Evolutionary conservation across 2,888 invertebrate genomes (phyloP), one percentile per base, ranked within the genome.

Genomic region (Bellardia bayeri): DNA sequence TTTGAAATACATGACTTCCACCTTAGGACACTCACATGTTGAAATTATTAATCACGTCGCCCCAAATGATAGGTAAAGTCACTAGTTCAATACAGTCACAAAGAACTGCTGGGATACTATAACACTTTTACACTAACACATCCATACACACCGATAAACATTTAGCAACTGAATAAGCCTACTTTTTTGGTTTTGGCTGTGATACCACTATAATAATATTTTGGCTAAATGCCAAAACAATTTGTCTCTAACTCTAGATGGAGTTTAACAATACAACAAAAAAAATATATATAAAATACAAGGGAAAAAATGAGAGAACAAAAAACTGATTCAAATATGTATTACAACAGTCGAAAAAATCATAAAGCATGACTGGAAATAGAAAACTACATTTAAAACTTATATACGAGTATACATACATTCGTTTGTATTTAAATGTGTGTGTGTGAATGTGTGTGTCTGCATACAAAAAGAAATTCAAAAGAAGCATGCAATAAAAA

Each of bases 151-250:
- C 14, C 64, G 33, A 58, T 13, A 79, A 37, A 51, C 14, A 49
- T 30, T 30, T n/a, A 61, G 16, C 11, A 0, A 8, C 45, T 37
- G 79, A 82, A 85, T 79, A 85, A 85, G 79, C 82, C 82, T 68
- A 74, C 71, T 78, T 79, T 79, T 83, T 72, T 61, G 45, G 58
- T 69, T 75, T 85, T 87, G 85, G 87, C 85, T 82, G 84, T 66
- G 69, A 84, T 89, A 90, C 23, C 63, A 76, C n/a, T 66, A 45
- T 79, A 85, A 85, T 82, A 87, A 82, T 87, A 91, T 90, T 91
- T 90, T 92, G 92, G 92, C 91, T 89, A 87, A 80, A 83, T 89
- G 91, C 92, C 91, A 90, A 88, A 89, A 86, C 89, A 88, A 90
- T 89, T 90, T 89, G 86, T 88, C 87, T 82, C 85, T 85, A 87